A percentile compares a stretch with the other conserved stretches of the same genome.
phyloP scores from a whole-genome alignment of 2,113 vertebrate genomes.

The Phalacrocorax pelagicus region DNA sequence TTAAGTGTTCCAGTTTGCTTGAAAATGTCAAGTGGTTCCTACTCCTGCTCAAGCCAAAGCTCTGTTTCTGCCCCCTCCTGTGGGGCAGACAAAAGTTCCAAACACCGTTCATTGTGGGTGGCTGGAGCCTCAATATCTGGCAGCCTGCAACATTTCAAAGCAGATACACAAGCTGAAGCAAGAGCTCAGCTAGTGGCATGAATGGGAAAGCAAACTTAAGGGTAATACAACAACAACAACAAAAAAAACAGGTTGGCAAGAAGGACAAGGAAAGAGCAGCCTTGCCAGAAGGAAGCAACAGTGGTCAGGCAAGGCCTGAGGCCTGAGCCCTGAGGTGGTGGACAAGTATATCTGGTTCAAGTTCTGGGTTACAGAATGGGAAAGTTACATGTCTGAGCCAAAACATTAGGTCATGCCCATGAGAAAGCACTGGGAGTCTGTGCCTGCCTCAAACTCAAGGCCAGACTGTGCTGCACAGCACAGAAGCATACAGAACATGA shows the following conservation, averaged over 20 bases:
- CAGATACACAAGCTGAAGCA: background rate
- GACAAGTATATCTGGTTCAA: background rate
- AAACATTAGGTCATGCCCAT: background rate
- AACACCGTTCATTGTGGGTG: background rate
- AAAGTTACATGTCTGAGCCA: background rate
- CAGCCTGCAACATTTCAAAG: background rate
- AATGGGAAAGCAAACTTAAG: background rate
- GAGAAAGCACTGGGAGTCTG: background rate
- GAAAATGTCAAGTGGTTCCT: background rate
- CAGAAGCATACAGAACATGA: background rate
- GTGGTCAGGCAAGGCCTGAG: fast-evolving
- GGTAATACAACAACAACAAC: background rate
- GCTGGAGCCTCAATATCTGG: background rate
- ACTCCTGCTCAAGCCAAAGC: background rate
- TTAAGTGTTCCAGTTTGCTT: background rate
- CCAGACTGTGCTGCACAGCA: too few relatives aligned
- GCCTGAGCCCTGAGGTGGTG: background rate
- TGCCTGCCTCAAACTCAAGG: background rate
- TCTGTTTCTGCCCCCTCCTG: background rate
- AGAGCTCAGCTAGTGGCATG: background rate
- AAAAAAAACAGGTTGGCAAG: background rate
- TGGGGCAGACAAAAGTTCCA: background rate
- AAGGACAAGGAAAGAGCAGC: background rate
- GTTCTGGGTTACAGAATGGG: background rate
- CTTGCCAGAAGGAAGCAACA: background rate